Evolutionary conservation across 2,797 vertebrate genomes (phyloP).

Genomic region (Sebastes minor): DNA sequence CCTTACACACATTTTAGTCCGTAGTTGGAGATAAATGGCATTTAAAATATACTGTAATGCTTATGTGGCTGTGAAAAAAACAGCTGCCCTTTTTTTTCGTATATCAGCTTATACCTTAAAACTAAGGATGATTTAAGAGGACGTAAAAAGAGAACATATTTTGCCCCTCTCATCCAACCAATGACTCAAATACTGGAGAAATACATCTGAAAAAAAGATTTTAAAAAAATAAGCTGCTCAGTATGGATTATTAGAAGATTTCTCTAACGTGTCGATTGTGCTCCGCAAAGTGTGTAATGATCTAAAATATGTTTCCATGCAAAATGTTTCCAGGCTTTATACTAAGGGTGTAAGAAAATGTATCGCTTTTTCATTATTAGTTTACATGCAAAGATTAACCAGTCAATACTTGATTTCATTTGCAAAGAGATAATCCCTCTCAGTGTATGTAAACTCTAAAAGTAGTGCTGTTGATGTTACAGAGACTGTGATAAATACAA

Average conservation of each 20-base stretch:
- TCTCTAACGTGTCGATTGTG: constrained; percentile 2
- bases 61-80: constrained; percentile 8
- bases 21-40: constrained; percentile 56
- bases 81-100: not conserved
- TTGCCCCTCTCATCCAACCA: constrained; percentile 18
- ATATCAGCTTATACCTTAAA: constrained; percentile 21
- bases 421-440: too few relatives aligned
- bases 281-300: constrained; percentile 46
- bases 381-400: too few relatives aligned
- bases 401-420: too few relatives aligned
- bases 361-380: too few relatives aligned
- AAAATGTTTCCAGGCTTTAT: too few relatives aligned
- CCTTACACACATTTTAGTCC: constrained; percentile 38
- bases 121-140: constrained; percentile 32
- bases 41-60: constrained; percentile 53
- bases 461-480: too few relatives aligned
- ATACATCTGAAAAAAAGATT: constrained; percentile 29
- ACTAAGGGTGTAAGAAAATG: too few relatives aligned
- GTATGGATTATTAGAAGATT: constrained; percentile 35
- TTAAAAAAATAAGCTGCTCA: constrained; percentile 28
- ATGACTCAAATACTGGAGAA: constrained; percentile 38
- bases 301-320: not conserved
- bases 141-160: not conserved
- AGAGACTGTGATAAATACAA: too few relatives aligned
- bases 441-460: too few relatives aligned